Evolutionary conservation across 2,113 vertebrate genomes (phyloP), one percentile per base, ranked within the genome.

Genomic region (Sminthopsis crassicaudata): DNA sequence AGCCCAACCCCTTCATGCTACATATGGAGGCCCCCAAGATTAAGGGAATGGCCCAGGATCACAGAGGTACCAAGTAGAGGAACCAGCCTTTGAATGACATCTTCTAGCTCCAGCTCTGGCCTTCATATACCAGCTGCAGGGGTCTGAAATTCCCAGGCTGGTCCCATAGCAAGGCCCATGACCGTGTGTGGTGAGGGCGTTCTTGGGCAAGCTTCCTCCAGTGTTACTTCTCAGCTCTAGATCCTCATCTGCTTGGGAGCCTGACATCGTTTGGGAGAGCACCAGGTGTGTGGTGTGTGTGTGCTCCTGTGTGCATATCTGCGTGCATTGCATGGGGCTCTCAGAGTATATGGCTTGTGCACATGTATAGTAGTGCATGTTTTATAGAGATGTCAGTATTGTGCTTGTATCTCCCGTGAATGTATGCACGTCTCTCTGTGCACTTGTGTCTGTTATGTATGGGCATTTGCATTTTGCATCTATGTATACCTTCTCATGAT

Each of bases 191-290:
- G 67, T 42, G 94, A 91, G 91, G 89, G n/a, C 23, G 2, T 26
- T 25, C 14, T 67, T 53, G 60, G 25, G 24, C 76, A n/a, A 5
- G 8, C 50, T 1, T 0, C 0, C 89, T 67, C 2, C 14, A 5
- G 5, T 67, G 53, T 50, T 50, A 26, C 42, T 92, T 93, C 55
- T 16, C 0, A 51, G 91, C 52, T 92, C 91, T n/a, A 55, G 91
- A 60, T 67, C 54, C 19, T 16, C 5, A 84, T 57, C 91, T 92
- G 46, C 36, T 1, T n/a, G 91, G 46, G 90, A 42, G 52, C 16
- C 12, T 46, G 90, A 60, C 27, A 16, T 92, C 91, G n/a, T 0
- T 1, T 11, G 94, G 53, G 76, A 3, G 2, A 30, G 27, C 11
- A 10, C 57, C 55, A 30, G 55, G 8, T 60, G 10, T 60, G 55